Evolutionary conservation across 1,140 invertebrate genomes (phyloP).

Genomic region (Eupeodes corollae): DNA sequence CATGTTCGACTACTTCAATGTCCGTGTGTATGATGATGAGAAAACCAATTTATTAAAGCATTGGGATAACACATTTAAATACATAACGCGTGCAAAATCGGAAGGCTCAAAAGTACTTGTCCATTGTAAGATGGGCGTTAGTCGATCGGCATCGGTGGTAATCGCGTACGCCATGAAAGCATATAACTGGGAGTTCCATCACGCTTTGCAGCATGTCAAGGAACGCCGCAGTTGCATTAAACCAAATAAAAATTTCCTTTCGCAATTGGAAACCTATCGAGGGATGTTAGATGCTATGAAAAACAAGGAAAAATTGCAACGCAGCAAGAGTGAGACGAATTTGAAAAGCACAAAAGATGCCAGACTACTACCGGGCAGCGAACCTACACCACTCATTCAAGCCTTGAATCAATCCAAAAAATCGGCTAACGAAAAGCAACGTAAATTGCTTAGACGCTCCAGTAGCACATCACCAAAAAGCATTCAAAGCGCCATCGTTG

Average conservation of each 20-base stretch:
- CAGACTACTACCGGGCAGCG: slow-evolving; percentile 44
- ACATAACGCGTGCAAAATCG: slow-evolving; percentile 85
- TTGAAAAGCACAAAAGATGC: slow-evolving; percentile 48
- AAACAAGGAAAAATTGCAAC: slow-evolving; percentile 80
- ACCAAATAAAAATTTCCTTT: slow-evolving; percentile 88
- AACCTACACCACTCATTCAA: slow-evolving; percentile 45
- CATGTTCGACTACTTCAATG: slow-evolving; percentile 90
- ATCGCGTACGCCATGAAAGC: slow-evolving; percentile 98
- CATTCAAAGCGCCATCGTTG: slow-evolving; percentile 21
- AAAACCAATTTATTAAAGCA: slow-evolving; percentile 90
- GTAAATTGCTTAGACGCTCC: slow-evolving; percentile 28
- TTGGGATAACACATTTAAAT: slow-evolving; percentile 95
- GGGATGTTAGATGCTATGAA: slow-evolving; percentile 93
- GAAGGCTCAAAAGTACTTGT: slow-evolving; percentile 87
- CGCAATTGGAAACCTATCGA: slow-evolving; percentile 91
- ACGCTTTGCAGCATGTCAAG: slow-evolving; percentile 83
- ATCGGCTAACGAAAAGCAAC: slow-evolving; percentile 17
- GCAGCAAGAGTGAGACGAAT: slow-evolving; percentile 88
- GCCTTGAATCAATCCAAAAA: slow-evolving; percentile 40
- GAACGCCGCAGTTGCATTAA: slow-evolving; percentile 84
- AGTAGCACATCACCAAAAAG: slow-evolving; percentile 33
- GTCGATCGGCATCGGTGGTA: slow-evolving; percentile 92
- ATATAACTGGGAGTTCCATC: slow-evolving; percentile 82
- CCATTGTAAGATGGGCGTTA: slow-evolving; percentile 99
- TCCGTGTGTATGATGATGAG: slow-evolving; percentile 93